phyloP scores from a whole-genome alignment of 2,113 vertebrate species.

The Cottus gobio region DNA sequence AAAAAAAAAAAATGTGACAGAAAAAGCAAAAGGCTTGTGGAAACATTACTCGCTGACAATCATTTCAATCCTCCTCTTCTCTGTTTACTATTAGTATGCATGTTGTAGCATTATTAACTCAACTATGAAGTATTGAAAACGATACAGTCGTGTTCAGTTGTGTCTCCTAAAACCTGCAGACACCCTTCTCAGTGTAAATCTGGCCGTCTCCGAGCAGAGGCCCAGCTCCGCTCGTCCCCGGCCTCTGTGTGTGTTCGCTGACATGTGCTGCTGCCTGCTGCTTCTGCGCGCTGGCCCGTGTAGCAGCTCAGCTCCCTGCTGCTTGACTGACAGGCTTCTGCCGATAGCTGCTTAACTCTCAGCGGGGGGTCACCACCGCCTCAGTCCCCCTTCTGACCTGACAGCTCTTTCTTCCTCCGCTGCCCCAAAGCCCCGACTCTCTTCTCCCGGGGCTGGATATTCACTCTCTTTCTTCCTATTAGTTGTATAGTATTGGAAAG shows the following conservation, averaged over 20 bases:
- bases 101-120: background rate
- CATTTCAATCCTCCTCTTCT: conserved; percentile 4
- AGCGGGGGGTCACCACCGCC: conserved; percentile 75
- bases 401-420: conserved; percentile 57
- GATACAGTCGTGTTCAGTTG: background rate
- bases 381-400: conserved; percentile 30
- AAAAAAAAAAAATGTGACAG: no score
- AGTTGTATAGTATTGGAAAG: background rate
- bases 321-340: conserved; percentile 85
- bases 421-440: background rate
- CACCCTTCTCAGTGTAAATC: conserved; percentile 30
- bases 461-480: background rate
- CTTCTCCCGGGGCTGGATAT: conserved; percentile 2
- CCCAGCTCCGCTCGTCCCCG: background rate
- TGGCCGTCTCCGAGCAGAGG: background rate
- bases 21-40: background rate
- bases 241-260: conserved; percentile 83
- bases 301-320: conserved; percentile 84
- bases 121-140: background rate
- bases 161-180: conserved; percentile 9
- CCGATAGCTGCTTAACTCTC: conserved; percentile 77
- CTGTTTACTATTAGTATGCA: background rate
- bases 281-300: conserved; percentile 74
- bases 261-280: conserved; percentile 87
- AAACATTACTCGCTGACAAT: background rate